These are phyloP conservation scores for Cerceris rybyensis DNA, from an alignment of 2,888 invertebrate species.

Conservation along the genomic window DNA sequence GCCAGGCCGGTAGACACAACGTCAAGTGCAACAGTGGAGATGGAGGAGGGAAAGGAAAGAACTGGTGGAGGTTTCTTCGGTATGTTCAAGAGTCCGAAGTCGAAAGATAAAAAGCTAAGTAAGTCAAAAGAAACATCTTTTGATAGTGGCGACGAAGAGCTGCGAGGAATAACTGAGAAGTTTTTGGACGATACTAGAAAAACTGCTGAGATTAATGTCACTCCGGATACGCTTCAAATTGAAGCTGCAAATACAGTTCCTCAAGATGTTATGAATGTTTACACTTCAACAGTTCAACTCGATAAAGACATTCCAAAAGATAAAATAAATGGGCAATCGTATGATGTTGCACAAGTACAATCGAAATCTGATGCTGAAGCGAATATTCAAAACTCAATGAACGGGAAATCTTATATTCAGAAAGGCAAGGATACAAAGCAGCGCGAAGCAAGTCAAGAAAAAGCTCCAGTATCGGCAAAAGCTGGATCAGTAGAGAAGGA, in stretches of 20 bases:
- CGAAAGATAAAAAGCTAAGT: slow-evolving; percentile 71
- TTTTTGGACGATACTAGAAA: slow-evolving; percentile 74
- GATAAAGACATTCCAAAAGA: slow-evolving; percentile 68
- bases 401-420: slow-evolving; percentile 47
- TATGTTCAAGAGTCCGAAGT: slow-evolving; percentile 76
- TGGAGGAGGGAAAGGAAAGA: slow-evolving; percentile 66
- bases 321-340: slow-evolving; percentile 67
- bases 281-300: slow-evolving; percentile 52
- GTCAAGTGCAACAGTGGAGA: background rate
- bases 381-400: slow-evolving; percentile 27
- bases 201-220: slow-evolving; percentile 36
- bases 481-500: slow-evolving; percentile 27
- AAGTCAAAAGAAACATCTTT: slow-evolving; percentile 65
- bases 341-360: slow-evolving; percentile 58
- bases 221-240: slow-evolving; percentile 1
- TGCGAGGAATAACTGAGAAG: slow-evolving; percentile 65
- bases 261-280: slow-evolving; percentile 43
- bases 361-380: slow-evolving; percentile 24
- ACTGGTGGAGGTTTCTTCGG: slow-evolving; percentile 70
- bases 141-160: slow-evolving; percentile 67
- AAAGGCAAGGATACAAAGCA: slow-evolving; percentile 23
- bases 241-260: slow-evolving; percentile 13
- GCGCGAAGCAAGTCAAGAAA: slow-evolving; percentile 38
- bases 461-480: background rate
- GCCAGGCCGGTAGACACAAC: slow-evolving; percentile 26